phyloP scores from a whole-genome alignment of 1,140 invertebrate genomes.

The Calliphora vicina region DNA sequence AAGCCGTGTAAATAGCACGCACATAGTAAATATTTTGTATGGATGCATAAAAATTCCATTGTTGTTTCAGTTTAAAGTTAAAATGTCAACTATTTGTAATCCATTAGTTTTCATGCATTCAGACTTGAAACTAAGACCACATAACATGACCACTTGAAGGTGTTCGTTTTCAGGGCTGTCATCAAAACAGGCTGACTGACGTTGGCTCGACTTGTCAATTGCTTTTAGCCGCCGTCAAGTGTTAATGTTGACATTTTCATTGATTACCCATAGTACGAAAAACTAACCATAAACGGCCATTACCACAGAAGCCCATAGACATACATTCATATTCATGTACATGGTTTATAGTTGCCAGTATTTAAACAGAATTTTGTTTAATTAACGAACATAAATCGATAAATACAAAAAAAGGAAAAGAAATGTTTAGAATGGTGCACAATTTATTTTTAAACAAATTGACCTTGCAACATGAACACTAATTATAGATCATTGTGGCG shows the following conservation, averaged over 20 bases:
- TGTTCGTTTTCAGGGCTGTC: not conserved
- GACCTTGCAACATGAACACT: constrained; percentile 20
- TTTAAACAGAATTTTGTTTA: not conserved
- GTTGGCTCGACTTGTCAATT: not conserved
- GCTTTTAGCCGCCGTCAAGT: constrained; percentile 17
- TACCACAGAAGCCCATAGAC: not conserved
- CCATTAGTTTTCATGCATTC: too few species aligned
- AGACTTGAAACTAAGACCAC: too few species aligned
- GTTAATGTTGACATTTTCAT: constrained; percentile 19
- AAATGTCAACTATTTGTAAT: too few species aligned
- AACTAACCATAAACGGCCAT: constrained; percentile 3
- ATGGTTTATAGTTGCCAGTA: not conserved
- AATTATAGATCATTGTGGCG: constrained; percentile 17
- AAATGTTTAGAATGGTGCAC: not conserved
- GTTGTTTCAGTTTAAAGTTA: too few species aligned
- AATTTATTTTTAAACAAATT: not conserved
- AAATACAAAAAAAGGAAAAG: not conserved
- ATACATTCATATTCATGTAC: not conserved
- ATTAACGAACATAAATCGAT: not conserved
- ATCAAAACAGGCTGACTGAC: not conserved
- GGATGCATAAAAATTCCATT: too few species aligned
- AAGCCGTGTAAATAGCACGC: too few species aligned
- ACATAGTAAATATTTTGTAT: too few species aligned
- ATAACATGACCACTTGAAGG: not conserved
- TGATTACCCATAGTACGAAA: not conserved